A percentile compares a stretch with the other conserved stretches of the same genome.
Conservation (phyloP, 2,113 vertebrate species). For the Turnix velox region DNA sequence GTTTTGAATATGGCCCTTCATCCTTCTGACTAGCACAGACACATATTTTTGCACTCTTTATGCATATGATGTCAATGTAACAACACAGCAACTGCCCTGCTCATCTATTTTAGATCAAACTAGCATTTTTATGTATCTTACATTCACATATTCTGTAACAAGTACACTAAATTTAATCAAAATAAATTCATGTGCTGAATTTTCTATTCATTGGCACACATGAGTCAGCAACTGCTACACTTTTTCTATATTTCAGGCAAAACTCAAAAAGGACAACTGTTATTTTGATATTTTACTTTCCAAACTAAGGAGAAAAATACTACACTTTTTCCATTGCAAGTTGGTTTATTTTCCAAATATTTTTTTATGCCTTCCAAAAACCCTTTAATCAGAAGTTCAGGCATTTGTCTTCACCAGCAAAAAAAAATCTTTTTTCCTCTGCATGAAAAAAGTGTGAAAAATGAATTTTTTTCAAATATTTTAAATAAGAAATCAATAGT, state of each 20-base stretch:
- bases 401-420: background rate
- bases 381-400: background rate
- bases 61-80: background rate
- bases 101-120: background rate
- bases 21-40: background rate
- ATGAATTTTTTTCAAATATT: background rate
- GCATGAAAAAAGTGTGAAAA: background rate
- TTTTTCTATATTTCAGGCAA: background rate
- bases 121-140: background rate
- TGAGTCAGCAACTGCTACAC: background rate
- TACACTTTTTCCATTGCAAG: background rate
- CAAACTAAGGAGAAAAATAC: background rate
- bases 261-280: background rate
- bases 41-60: background rate
- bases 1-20: background rate
- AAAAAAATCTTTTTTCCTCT: background rate
- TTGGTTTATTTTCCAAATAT: background rate
- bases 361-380: background rate
- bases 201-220: background rate
- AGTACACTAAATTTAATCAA: background rate
- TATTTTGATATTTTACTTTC: background rate
- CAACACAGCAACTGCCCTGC: background rate
- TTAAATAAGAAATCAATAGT: background rate
- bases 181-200: background rate
- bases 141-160: background rate